Base-by-base conservation (phyloP, 2,797 vertebrate genomes). In the Tympanoctomys barrerae region DNA sequence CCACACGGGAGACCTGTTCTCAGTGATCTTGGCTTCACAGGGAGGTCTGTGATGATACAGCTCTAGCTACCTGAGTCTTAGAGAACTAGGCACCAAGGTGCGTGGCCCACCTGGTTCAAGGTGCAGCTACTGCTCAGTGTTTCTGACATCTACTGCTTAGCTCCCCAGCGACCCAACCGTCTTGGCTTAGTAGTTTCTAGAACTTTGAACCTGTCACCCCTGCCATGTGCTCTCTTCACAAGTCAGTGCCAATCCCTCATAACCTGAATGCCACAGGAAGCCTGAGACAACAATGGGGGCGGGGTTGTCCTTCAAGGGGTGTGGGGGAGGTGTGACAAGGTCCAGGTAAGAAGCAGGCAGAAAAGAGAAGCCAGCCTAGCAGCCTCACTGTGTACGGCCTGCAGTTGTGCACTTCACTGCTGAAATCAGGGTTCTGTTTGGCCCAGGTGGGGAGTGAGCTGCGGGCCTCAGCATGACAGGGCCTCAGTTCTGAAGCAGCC, bases 181-280 rank as follows among this genome's bases (percentile, higher is more conserved):
- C 75, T 62, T 70, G 42, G 78, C 59, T 96, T 42, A 49, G 64
- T 89, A 77, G 70, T 86, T 70, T 91, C 64, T 57, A 82, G 83
- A 84, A 54, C 64, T 90, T 75, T 94, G 62, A 85, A 70, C 79
- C 14, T 73, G 83, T 83, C 46, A 82, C 64, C 21, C 90, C 26
- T 79, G 73, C 71, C 9, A 19, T 22, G 33, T 73, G 86, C 73
- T 86, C 61, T 31, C 22, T 39, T 78, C 54, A 49, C 36, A 92
- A 39, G 49, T 78, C 7, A 42, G 75, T 9, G 42, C 36, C 79
- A 87, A 75, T 64, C 46, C 42, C 70, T 73, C 52, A 83, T 90
- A 86, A 81, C 75, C 82, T 73, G n/a, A 66, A 78, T 4, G 91
- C 91, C 59, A 88, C 2, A 68, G 33, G 90, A 91, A 86, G 78